These are phyloP conservation scores for Xerus inauris DNA, from an alignment of 2,113 vertebrate genomes.

Conservation along the genomic window DNA sequence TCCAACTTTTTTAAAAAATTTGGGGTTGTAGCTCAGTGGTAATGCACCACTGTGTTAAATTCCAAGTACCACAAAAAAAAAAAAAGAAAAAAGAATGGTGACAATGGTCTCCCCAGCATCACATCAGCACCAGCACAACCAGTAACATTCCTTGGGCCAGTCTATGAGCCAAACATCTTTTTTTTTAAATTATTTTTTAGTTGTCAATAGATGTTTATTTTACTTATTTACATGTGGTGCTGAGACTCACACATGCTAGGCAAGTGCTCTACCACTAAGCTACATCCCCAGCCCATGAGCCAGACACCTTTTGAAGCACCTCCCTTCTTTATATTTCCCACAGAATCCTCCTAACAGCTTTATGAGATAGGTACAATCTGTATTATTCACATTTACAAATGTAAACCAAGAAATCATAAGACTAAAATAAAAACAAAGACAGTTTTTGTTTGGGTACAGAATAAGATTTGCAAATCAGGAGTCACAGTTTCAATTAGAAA, in stretches of 20 bases:
- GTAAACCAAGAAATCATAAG: not conserved
- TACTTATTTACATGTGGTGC: too few species aligned
- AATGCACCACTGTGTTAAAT: too few species aligned
- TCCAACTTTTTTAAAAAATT: too few species aligned
- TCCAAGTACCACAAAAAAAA: too few species aligned
- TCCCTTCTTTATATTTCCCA: not conserved
- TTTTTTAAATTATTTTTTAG: too few species aligned
- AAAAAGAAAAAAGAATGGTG: not conserved
- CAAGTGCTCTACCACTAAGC: too few species aligned
- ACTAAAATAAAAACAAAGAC: not conserved
- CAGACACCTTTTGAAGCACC: not conserved
- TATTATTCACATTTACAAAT: not conserved
- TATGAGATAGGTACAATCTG: not conserved
- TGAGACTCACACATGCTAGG: too few species aligned
- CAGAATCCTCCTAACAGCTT: not conserved
- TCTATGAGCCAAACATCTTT: too few species aligned
- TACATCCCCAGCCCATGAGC: too few species aligned
- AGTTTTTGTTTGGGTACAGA: not conserved
- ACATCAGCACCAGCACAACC: not conserved
- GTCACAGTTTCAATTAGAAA: not conserved
- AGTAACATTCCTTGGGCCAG: too few species aligned
- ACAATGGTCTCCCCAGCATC: not conserved
- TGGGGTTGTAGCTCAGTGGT: too few species aligned
- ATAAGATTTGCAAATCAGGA: not conserved
- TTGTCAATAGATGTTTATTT: too few species aligned